Conservation (phyloP, 2,888 invertebrate species). For the Unio pictorum region DNA sequence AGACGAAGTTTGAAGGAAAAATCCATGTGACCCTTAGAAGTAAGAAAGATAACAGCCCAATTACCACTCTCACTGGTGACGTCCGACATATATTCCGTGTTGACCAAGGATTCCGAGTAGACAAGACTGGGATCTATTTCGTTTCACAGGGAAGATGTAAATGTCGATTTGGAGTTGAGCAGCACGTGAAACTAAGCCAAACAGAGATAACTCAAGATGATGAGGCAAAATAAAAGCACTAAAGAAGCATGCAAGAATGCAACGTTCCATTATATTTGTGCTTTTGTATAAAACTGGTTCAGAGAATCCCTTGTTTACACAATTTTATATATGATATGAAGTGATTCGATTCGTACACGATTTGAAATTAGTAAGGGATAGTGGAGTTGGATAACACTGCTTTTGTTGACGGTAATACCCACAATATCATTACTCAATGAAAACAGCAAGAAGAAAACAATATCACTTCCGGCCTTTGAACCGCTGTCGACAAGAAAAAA, state of each 20-base stretch:
- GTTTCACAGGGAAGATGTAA: constrained; percentile 68
- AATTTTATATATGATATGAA: no score
- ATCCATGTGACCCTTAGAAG: constrained; percentile 66
- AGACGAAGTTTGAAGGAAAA: constrained; percentile 67
- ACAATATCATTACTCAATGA: no score
- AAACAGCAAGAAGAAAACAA: no score
- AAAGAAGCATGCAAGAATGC: not conserved
- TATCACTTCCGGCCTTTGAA: no score
- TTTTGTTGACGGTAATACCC: no score
- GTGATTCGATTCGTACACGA: no score
- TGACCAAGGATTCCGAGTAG: constrained; percentile 55
- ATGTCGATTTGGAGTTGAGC: constrained; percentile 71
- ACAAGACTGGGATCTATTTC: constrained; percentile 52
- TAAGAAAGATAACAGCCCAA: constrained; percentile 66
- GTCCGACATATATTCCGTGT: constrained; percentile 64
- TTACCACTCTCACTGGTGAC: constrained; percentile 65
- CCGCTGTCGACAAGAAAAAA: no score
- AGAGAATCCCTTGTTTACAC: no score
- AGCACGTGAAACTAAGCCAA: constrained; percentile 69
- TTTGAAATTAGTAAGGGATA: no score
- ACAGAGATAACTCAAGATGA: constrained; percentile 20
- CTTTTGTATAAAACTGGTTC: no score
- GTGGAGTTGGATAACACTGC: no score
- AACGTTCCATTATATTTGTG: no score
- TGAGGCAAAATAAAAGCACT: constrained; percentile 1